phyloP scores from a whole-genome alignment of 2,113 vertebrate genomes.

The Chamaetylas fuelleborni region DNA sequence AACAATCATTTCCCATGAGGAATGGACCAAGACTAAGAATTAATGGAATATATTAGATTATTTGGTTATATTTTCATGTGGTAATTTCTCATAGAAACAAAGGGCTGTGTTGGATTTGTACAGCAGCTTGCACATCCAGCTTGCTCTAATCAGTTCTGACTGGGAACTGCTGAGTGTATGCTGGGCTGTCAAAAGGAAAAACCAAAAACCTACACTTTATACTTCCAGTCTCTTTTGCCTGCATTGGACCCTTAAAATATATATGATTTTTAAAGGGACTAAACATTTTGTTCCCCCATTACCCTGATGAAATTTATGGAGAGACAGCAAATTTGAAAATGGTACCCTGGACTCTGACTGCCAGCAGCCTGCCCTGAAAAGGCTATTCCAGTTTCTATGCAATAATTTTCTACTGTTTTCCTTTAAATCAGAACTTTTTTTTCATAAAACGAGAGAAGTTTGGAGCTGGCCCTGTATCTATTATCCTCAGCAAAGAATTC shows the following conservation, averaged over 20 bases:
- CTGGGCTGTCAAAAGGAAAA: neutral
- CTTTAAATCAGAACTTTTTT: neutral
- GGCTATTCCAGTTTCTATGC: neutral
- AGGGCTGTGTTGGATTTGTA: neutral
- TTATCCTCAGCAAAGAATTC: neutral
- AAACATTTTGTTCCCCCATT: neutral
- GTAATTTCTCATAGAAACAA: neutral
- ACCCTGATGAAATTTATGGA: neutral
- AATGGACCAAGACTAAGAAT: neutral
- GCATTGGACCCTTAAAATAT: neutral
- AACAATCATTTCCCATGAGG: neutral
- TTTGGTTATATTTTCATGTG: neutral
- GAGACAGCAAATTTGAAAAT: neutral
- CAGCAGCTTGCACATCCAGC: neutral
- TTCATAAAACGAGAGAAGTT: neutral
- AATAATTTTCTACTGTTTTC: neutral
- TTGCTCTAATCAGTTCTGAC: neutral
- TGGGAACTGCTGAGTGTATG: accelerated
- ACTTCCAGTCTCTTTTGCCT: neutral
- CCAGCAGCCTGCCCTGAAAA: neutral
- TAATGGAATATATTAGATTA: neutral
- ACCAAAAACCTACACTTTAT: neutral
- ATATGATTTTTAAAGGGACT: neutral
- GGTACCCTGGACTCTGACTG: neutral
- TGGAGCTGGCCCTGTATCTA: neutral